These are phyloP conservation scores for Drosophila barbarae DNA, from an alignment of 2,888 invertebrate species.

Conservation along the genomic window DNA sequence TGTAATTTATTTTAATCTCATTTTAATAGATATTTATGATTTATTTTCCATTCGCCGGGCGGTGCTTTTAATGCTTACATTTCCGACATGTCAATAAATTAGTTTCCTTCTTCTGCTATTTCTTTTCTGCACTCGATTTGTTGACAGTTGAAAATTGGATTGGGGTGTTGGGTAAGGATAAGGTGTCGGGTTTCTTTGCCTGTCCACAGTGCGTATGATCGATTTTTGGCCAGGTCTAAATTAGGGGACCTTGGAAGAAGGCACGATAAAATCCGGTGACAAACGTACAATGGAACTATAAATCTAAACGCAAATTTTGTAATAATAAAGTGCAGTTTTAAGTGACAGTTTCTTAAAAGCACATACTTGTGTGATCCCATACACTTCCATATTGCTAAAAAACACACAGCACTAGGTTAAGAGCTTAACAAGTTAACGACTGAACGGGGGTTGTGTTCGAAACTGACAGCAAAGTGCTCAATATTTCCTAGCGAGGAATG, in stretches of 20 bases:
- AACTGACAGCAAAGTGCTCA: constrained; percentile 37
- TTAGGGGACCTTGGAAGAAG: neutral
- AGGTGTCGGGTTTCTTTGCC: neutral
- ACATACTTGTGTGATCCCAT: neutral
- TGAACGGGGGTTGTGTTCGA: neutral
- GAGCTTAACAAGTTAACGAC: constrained; percentile 21
- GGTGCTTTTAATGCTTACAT: constrained; percentile 46
- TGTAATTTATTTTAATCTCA: constrained; percentile 67
- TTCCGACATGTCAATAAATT: constrained; percentile 63
- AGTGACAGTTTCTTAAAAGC: neutral
- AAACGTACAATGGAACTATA: neutral
- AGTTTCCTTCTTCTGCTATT: constrained; percentile 12
- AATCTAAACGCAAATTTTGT: neutral
- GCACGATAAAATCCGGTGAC: neutral
- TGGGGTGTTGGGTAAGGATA: neutral
- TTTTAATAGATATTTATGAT: constrained; percentile 70
- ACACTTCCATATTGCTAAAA: neutral
- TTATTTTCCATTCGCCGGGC: constrained; percentile 46
- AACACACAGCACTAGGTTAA: neutral
- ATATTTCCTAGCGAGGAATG: constrained; percentile 5
- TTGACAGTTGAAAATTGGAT: constrained; percentile 38
- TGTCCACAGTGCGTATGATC: constrained; percentile 1
- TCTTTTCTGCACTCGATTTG: constrained; percentile 17
- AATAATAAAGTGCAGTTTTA: neutral
- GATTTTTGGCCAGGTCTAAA: neutral